Evolutionary conservation across 2,797 vertebrate species (phyloP).

Genomic region (Phataginus tricuspis): DNA sequence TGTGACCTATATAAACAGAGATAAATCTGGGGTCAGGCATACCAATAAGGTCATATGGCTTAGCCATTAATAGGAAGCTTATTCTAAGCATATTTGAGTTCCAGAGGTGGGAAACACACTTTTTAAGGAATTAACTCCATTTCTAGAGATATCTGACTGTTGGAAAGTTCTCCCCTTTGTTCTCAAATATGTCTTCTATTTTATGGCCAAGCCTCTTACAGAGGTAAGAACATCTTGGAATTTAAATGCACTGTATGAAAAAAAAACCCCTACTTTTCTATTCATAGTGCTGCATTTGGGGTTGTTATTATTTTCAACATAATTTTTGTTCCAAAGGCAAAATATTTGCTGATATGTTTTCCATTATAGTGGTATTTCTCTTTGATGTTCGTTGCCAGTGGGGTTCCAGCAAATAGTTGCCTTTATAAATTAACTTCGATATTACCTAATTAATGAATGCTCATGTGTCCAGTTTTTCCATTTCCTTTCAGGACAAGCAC

Average conservation of each 20-base stretch:
- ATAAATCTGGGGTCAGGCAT: background rate
- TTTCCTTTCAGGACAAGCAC: conserved; percentile 70
- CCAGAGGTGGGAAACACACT: background rate
- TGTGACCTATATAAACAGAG: background rate
- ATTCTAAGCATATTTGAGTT: background rate
- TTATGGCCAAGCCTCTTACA: background rate
- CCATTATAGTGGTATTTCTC: background rate
- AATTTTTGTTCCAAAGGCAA: conserved; percentile 36
- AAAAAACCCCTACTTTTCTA: background rate
- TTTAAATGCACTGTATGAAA: background rate
- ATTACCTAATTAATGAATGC: conserved; percentile 62
- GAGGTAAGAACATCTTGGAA: background rate
- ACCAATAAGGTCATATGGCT: background rate
- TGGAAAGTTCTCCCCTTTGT: background rate
- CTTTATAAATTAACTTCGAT: conserved; percentile 60
- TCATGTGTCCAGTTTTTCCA: conserved; percentile 54
- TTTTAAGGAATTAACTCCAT: conserved; percentile 1
- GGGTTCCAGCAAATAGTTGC: background rate
- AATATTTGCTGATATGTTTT: conserved; percentile 13
- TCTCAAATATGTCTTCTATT: background rate
- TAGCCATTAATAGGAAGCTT: background rate
- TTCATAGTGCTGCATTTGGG: background rate
- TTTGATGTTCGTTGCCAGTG: background rate
- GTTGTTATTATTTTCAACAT: background rate
- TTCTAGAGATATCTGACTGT: conserved; percentile 10